Percentiles rank a stretch among this genome's conserved stretches.
Evolutionary conservation across 2,888 invertebrate species (phyloP).

Genomic region (Heliconius cydno): DNA sequence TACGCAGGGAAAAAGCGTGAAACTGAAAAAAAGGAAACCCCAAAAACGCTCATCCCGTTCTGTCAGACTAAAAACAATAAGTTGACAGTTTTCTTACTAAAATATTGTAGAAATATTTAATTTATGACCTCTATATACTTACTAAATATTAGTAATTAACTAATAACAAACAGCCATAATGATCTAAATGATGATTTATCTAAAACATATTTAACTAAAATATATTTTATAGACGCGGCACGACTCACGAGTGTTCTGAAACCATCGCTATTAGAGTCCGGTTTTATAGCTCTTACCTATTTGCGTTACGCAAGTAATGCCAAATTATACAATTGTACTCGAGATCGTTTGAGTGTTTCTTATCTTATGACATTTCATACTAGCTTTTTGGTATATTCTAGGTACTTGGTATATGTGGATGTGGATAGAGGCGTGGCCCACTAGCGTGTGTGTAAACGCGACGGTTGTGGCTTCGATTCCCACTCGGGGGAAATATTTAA

Average conservation of each 20-base stretch:
- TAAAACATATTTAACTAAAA: constrained; percentile 38
- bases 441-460: no score
- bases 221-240: constrained; percentile 51
- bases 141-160: not conserved
- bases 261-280: constrained; percentile 52
- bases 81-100: not conserved
- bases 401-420: no score
- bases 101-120: not conserved
- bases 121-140: not conserved
- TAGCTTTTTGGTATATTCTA: not conserved
- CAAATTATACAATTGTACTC: constrained; percentile 50
- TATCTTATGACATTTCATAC: constrained; percentile 43
- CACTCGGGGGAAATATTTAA: no score
- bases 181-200: not conserved
- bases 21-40: no score
- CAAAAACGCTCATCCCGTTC: no score
- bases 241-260: constrained; percentile 60
- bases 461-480: no score
- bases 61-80: no score
- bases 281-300: constrained; percentile 53
- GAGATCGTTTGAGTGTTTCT: constrained; percentile 50
- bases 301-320: constrained; percentile 52
- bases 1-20: no score
- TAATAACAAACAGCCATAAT: constrained; percentile 2
- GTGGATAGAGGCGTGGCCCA: no score